A percentile compares a stretch with the other conserved stretches of the same genome.
Conservation (phyloP, 2,888 invertebrate species). For the Fissipunctia ypsillon region DNA sequence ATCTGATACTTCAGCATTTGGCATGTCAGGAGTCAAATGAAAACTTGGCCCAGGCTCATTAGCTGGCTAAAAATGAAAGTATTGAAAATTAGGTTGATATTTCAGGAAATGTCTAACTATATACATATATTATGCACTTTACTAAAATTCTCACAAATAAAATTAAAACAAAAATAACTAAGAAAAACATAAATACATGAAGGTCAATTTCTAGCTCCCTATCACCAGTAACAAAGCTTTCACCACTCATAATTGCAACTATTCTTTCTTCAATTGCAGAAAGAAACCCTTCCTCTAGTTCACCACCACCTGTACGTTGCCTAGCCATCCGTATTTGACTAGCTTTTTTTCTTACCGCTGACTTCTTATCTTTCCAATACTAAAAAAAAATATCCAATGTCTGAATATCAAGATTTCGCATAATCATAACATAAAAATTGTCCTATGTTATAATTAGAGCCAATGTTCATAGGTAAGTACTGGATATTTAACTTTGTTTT, state of each 20-base stretch:
- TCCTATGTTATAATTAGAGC: too few species aligned
- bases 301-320: neutral
- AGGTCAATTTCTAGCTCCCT: neutral
- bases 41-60: neutral
- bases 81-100: neutral
- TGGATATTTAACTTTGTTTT: too few species aligned
- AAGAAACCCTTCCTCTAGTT: neutral
- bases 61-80: neutral
- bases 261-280: neutral
- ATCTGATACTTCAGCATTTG: too few species aligned
- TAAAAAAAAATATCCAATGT: too few species aligned
- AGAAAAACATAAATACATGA: neutral
- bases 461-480: too few species aligned
- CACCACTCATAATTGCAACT: neutral
- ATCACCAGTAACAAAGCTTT: neutral
- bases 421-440: too few species aligned
- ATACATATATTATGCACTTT: too few species aligned
- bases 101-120: neutral
- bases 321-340: neutral
- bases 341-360: neutral
- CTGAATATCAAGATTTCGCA: too few species aligned
- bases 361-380: slow-evolving; percentile 11
- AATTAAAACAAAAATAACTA: neutral
- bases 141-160: neutral
- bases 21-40: neutral